These are phyloP conservation scores for Lycodopsis pacificus DNA, from an alignment of 2,797 vertebrate genomes.

Conservation along the genomic window DNA sequence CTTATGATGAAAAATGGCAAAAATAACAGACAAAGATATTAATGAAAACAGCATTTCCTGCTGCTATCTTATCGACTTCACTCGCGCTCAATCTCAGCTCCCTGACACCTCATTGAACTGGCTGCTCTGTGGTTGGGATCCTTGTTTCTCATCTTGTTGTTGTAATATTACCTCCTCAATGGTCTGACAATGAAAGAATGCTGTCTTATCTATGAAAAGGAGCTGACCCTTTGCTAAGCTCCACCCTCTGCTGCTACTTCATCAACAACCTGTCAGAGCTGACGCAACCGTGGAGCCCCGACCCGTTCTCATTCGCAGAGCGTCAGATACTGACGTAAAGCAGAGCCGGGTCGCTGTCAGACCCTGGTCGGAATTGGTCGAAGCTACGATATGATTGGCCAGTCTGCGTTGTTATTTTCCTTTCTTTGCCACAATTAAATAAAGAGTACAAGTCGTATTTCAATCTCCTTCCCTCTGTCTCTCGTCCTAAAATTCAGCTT, in stretches of 20 bases:
- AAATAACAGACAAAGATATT: background rate
- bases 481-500: constrained; percentile 26
- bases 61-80: background rate
- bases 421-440: too few species aligned
- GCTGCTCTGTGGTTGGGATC: background rate
- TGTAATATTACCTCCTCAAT: background rate
- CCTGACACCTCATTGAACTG: constrained; percentile 3
- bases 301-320: too few species aligned
- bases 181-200: background rate
- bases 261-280: too few species aligned
- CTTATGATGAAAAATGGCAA: background rate
- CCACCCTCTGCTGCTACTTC: too few species aligned
- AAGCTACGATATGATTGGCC: too few species aligned
- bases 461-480: background rate
- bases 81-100: constrained; percentile 7
- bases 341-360: too few species aligned
- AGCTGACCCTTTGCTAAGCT: background rate
- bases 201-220: background rate
- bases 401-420: too few species aligned
- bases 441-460: background rate
- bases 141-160: constrained; percentile 16
- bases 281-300: too few species aligned
- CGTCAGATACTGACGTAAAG: too few species aligned
- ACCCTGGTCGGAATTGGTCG: background rate
- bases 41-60: background rate